phyloP scores from a whole-genome alignment of 2,888 invertebrate genomes.

The Griposia aprilina region DNA sequence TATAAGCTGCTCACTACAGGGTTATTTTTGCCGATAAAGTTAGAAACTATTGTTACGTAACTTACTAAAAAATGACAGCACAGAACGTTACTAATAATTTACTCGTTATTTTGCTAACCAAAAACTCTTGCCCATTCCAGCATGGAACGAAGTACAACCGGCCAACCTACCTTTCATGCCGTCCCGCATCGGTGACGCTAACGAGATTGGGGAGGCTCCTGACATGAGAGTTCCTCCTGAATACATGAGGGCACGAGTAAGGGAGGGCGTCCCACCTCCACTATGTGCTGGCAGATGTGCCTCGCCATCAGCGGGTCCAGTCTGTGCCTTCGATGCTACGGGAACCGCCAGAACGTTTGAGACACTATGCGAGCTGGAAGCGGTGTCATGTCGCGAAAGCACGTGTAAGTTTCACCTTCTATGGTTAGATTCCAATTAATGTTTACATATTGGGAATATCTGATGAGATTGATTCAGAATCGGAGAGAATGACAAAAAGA shows the following conservation, averaged over 20 bases:
- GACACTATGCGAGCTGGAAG: slow-evolving; percentile 90
- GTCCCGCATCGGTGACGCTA: slow-evolving; percentile 75
- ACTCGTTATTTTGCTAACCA: background rate
- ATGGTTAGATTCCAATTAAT: background rate
- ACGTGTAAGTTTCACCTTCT: slow-evolving; percentile 85
- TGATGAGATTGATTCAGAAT: background rate
- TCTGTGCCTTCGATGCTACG: slow-evolving; percentile 91
- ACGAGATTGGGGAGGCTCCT: slow-evolving; percentile 71
- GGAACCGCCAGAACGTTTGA: slow-evolving; percentile 90
- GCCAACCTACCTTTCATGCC: slow-evolving; percentile 83
- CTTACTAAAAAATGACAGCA: background rate
- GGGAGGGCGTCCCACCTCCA: slow-evolving; percentile 86
- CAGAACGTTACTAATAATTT: background rate
- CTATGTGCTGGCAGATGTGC: slow-evolving; percentile 84
- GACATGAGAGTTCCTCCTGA: slow-evolving; percentile 75
- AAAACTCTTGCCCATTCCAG: slow-evolving; percentile 71
- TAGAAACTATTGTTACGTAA: background rate
- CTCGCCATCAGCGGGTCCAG: slow-evolving; percentile 87
- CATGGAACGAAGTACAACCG: slow-evolving; percentile 79
- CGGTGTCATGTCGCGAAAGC: slow-evolving; percentile 90
- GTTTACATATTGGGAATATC: background rate
- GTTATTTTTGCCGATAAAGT: background rate
- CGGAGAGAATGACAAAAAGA: background rate
- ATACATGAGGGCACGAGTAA: slow-evolving; percentile 76
- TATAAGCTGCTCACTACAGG: background rate